Evolutionary conservation across 2,797 vertebrate species (phyloP), one percentile per base, ranked within the genome.

Genomic region (Oophaga sylvatica): DNA sequence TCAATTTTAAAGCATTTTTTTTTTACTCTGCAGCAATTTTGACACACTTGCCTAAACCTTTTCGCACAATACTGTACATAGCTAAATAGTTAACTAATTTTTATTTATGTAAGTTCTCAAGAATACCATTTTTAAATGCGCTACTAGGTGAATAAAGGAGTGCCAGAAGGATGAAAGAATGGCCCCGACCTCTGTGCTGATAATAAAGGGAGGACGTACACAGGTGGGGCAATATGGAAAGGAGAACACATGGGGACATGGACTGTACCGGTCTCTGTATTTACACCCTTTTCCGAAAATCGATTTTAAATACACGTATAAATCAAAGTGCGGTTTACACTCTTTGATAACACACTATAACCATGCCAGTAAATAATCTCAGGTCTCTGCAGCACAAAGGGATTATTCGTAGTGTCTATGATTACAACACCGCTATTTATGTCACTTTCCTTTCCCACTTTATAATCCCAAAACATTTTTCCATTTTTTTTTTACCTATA

Each of bases 321-420:
- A 53, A 10, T 82, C 45, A 82, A 29, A 29, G 0, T 31, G 62
- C 16, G 16, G 29, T 41, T 53, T 70, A 7, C 29, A 59, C 35
- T 60, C 26, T 20, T 29, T 56, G 71, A 85, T 85, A 45, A 68
- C 29, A 53, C 45, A 63, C 12, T 26, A 85, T 41, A 63, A 26
- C 22, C 29, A 45, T 56, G 17, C 17, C 57, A 67, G 62, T 48
- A 80, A 86, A 57, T 59, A 57, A 86, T 81, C 62, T 87, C 41
- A 73, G 79, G 26, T 67, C 65, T 60, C 86, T 45, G 11, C 7
- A 41, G 59, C 45, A 67, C 80, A 77, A 57, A 67, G 56, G 45
- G 70, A 75, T 83, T 83, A 75, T 77, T 83, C 83, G 60, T 29
- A 77, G 22, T 83, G 62, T 87, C 80, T 78, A 53, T 87, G 62